Percentiles rank a stretch among this genome's conserved stretches.
These are phyloP conservation scores for Ptyas mucosa DNA, from an alignment of 2,113 vertebrate species.

Conservation along the genomic window DNA sequence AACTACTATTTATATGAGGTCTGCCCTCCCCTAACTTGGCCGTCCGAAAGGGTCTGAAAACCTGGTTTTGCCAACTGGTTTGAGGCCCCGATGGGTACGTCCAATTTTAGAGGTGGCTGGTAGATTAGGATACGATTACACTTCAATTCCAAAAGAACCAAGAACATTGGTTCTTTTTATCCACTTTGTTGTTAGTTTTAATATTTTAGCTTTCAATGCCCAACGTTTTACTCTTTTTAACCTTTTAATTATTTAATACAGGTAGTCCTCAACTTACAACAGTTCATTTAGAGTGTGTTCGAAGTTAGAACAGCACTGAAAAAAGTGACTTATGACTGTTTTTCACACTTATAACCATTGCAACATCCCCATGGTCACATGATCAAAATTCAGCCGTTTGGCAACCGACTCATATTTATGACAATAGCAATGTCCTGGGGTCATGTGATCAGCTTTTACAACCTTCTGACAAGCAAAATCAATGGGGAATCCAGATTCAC, in stretches of 20 bases:
- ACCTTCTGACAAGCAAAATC: not conserved
- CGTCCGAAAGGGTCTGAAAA: no score
- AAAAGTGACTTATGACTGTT: not conserved
- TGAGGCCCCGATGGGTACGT: no score
- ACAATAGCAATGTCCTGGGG: not conserved
- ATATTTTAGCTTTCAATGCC: not conserved
- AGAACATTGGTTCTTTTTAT: not conserved
- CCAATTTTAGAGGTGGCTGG: not conserved
- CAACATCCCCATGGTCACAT: not conserved
- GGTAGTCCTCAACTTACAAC: not conserved
- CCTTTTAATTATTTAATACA: not conserved
- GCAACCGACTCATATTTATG: not conserved
- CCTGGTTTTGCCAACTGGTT: no score
- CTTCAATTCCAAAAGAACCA: no score
- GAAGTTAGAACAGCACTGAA: not conserved
- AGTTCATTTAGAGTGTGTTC: not conserved
- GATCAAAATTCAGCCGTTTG: not conserved
- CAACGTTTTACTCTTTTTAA: not conserved
- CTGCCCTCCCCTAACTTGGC: no score
- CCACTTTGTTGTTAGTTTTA: not conserved
- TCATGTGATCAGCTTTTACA: not conserved
- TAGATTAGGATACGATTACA: not conserved
- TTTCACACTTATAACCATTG: not conserved
- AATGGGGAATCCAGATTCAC: not conserved
- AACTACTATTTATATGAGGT: not conserved